Percentiles rank a stretch among this genome's conserved stretches.
phyloP scores from a whole-genome alignment of 2,888 invertebrate species.

The Parnassius orleans region DNA sequence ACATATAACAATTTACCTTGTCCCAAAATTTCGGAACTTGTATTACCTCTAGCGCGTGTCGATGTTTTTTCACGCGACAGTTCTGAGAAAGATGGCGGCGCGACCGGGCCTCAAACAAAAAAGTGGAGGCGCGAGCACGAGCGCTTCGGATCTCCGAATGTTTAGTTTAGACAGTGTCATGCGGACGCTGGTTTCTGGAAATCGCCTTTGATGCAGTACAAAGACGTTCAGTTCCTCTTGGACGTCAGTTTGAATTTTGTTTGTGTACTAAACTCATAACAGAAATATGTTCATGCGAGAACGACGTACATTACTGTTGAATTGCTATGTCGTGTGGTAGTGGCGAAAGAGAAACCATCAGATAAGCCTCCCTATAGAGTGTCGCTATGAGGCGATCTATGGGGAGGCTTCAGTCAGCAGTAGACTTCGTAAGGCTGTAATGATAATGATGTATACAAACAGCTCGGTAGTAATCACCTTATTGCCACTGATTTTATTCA shows the following conservation, averaged over 20 bases:
- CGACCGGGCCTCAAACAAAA: conserved; percentile 49
- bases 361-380: too few species aligned
- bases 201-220: conserved; percentile 30
- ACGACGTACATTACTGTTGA: background rate
- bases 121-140: conserved; percentile 59
- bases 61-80: conserved; percentile 53
- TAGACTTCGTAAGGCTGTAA: too few species aligned
- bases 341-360: too few species aligned
- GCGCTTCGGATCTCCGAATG: conserved; percentile 48
- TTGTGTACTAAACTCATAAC: background rate
- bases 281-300: background rate
- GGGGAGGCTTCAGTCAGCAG: too few species aligned
- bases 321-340: too few species aligned
- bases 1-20: background rate
- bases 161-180: conserved; percentile 31
- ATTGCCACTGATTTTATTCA: too few species aligned
- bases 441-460: too few species aligned
- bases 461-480: too few species aligned
- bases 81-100: conserved; percentile 66
- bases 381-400: too few species aligned
- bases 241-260: background rate
- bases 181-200: conserved; percentile 38
- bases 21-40: conserved; percentile 8
- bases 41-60: conserved; percentile 19
- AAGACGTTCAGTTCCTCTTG: conserved; percentile 1